These are phyloP conservation scores for Galerucella calmariensis DNA, from an alignment of 2,888 invertebrate genomes.

Conservation along the genomic window DNA sequence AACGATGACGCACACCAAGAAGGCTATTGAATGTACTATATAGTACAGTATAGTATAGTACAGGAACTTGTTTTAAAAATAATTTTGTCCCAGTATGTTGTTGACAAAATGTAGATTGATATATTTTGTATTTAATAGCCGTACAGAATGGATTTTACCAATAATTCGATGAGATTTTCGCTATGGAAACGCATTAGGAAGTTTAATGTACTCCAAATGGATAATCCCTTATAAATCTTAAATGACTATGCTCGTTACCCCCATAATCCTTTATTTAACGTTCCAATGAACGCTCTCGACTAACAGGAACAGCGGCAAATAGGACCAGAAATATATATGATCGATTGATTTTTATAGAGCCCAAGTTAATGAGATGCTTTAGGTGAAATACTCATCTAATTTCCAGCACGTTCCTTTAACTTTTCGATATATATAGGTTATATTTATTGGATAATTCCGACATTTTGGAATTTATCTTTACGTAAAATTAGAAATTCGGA, in stretches of 20 bases:
- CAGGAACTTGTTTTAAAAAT: too few relatives aligned
- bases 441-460: constrained; percentile 1
- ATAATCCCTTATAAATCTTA: constrained; percentile 24
- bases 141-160: background rate
- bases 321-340: constrained; percentile 16
- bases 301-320: constrained; percentile 22
- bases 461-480: background rate
- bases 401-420: background rate
- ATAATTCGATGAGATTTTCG: background rate
- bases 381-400: constrained; percentile 6
- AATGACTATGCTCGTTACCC: constrained; percentile 32
- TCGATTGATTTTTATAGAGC: constrained; percentile 17
- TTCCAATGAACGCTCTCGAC: constrained; percentile 21
- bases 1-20: too few relatives aligned
- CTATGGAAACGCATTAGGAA: constrained; percentile 12
- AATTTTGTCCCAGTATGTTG: too few relatives aligned
- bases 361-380: constrained; percentile 8
- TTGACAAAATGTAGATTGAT: too few relatives aligned
- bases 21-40: too few relatives aligned
- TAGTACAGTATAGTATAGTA: too few relatives aligned
- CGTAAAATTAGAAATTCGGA: constrained; percentile 6
- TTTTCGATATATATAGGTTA: constrained; percentile 1
- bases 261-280: constrained; percentile 32
- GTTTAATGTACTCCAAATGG: constrained; percentile 16
- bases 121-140: too few relatives aligned